Base-by-base conservation (phyloP, 1,140 invertebrate genomes). In the Thaumatotibia leucotreta region DNA sequence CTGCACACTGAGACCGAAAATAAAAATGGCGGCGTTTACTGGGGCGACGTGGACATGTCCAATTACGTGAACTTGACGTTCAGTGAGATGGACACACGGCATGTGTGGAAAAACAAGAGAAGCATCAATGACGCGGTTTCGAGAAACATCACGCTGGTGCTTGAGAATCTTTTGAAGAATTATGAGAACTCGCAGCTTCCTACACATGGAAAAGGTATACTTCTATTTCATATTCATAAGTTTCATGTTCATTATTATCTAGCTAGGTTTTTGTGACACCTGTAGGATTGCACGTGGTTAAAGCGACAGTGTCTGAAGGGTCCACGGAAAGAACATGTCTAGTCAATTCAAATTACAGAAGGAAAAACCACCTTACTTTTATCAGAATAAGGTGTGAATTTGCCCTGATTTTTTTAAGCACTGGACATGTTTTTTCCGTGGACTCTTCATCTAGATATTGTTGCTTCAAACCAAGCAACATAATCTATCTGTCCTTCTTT, bases 161-260 rank as follows among this genome's bases (percentile, higher is more conserved):
- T 98, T 61, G 96, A 98, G 78, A 97, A 96, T 79, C 91, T 98
- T 4, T 89, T 98, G 54, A 96, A 97, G 81, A 96, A 97, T 76
- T 98, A 98, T 79, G 97, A 98, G 86, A 97, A 96, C 76, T 96
- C 96, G 9, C 95, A 98, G 67, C 89, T 97, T 52, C 97, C 97
- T 4, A 96, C 95, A 2, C 95, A 97, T 74, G 95, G 95, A 27
- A 94, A 95, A 93, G 95, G 96, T 96, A 87, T 68, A 20, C 20
- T 63, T 63, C 35, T n/a, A 54, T n/a, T n/a, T n/a, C n/a, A n/a
- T n/a, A 23, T 50, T 5, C 63, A 10, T 32, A 6, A 29, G 4
- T 29, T 61, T 64, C 50, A 58, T 68, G n/a, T 65, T n/a, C n/a
- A 6, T 52, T 32, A 24, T 22, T 6, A 9, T 5, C 9, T 10